phyloP scores from a whole-genome alignment of 2,797 vertebrate species.

The Rachycentron canadum region DNA sequence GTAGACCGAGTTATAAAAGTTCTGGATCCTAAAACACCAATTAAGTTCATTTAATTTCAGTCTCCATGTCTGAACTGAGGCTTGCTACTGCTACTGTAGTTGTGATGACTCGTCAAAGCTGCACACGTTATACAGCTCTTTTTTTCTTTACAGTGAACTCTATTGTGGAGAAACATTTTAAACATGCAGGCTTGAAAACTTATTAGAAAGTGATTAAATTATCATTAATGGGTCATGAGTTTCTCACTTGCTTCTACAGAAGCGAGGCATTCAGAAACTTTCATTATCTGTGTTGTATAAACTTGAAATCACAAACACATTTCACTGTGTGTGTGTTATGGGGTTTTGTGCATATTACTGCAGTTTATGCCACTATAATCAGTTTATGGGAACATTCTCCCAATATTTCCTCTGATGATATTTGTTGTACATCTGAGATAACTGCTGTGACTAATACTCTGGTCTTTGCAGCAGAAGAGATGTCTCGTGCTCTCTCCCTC shows the following conservation, averaged over 20 bases:
- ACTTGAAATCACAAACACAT: constrained; percentile 8
- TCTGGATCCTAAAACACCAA: background rate
- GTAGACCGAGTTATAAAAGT: background rate
- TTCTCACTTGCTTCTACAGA: constrained; percentile 9
- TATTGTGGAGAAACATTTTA: background rate
- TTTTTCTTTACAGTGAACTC: background rate
- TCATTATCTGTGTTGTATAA: background rate
- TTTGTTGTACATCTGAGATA: constrained; percentile 36
- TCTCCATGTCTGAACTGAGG: background rate
- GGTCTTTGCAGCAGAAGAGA: constrained; percentile 26
- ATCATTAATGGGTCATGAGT: constrained; percentile 14
- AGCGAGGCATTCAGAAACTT: constrained; percentile 21
- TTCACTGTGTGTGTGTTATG: constrained; percentile 5
- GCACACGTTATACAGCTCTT: background rate
- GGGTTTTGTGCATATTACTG: constrained; percentile 15
- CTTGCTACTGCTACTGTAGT: background rate
- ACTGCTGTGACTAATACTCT: constrained; percentile 38
- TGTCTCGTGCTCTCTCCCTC: constrained; percentile 28
- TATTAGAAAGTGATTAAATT: constrained; percentile 2
- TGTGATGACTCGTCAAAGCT: background rate
- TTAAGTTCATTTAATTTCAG: background rate
- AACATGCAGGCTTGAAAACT: background rate
- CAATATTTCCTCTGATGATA: constrained; percentile 39
- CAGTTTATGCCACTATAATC: constrained; percentile 22
- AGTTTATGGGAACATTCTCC: constrained; percentile 19